phyloP scores from a whole-genome alignment of 2,888 invertebrate genomes.

The Rhagonycha lutea region DNA sequence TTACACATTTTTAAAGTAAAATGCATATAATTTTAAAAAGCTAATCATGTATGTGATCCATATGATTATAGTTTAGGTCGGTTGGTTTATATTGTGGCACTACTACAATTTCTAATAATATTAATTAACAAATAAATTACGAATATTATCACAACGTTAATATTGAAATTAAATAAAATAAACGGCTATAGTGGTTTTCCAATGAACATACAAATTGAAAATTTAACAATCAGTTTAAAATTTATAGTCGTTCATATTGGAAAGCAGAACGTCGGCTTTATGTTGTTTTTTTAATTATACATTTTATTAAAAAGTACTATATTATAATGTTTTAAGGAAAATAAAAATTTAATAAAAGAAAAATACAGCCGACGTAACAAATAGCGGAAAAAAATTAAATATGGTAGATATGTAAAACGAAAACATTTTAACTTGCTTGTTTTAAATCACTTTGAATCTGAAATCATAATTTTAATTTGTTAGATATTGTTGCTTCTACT shows the following conservation, averaged over 20 bases:
- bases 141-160: neutral
- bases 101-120: neutral
- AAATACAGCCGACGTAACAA: neutral
- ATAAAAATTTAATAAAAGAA: neutral
- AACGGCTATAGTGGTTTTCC: neutral
- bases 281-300: neutral
- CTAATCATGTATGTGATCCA: neutral
- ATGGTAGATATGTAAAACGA: neutral
- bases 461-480: too few species aligned
- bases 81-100: neutral
- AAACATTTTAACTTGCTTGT: neutral
- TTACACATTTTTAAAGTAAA: too few species aligned
- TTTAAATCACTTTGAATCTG: neutral
- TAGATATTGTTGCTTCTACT: neutral
- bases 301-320: neutral
- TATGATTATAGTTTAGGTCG: neutral
- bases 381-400: neutral
- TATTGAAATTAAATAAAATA: neutral
- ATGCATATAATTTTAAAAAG: neutral
- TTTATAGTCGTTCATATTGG: neutral
- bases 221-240: neutral
- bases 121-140: neutral
- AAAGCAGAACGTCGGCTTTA: neutral
- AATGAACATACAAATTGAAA: neutral
- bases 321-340: neutral